Percentiles rank a stretch among this genome's conserved stretches.
phyloP scores from a whole-genome alignment of 2,113 vertebrate genomes.

The Laticauda laticaudata region DNA sequence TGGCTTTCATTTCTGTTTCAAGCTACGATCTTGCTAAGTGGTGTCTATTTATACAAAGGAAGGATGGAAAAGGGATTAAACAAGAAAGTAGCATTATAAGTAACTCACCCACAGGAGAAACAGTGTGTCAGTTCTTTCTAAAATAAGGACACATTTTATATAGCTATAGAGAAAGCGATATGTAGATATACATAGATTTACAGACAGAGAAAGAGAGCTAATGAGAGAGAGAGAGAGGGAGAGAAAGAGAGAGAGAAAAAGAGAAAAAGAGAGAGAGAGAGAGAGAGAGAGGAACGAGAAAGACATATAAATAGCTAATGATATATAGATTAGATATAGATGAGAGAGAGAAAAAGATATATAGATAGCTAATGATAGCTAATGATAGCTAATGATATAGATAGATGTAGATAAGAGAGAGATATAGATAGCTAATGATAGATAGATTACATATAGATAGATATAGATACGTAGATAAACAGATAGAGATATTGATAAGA shows the following conservation, averaged over 20 bases:
- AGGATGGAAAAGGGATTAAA: background rate
- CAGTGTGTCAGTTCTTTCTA: slow-evolving; percentile 37
- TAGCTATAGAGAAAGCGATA: background rate
- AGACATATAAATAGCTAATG: too few species aligned
- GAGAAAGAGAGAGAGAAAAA: too few species aligned
- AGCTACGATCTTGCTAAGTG: slow-evolving; percentile 53
- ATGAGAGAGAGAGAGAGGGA: too few species aligned
- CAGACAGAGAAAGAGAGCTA: background rate
- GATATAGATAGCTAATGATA: too few species aligned
- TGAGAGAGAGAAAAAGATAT: too few species aligned
- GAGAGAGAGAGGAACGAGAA: too few species aligned
- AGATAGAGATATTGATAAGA: too few species aligned
- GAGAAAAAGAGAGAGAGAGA: too few species aligned
- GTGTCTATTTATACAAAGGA: slow-evolving; percentile 3
- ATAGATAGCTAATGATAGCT: too few species aligned
- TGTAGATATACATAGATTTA: too few species aligned
- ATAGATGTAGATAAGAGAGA: background rate
- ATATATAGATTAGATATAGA: too few species aligned
- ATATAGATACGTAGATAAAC: too few species aligned
- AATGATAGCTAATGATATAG: background rate
- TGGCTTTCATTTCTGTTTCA: slow-evolving; percentile 60
- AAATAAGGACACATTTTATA: slow-evolving; percentile 23
- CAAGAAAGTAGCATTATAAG: slow-evolving; percentile 44
- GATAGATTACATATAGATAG: background rate
- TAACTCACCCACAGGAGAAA: slow-evolving; percentile 44